Evolutionary conservation across 1,140 invertebrate genomes (phyloP).

Genomic region (Drosophila yakuba): DNA sequence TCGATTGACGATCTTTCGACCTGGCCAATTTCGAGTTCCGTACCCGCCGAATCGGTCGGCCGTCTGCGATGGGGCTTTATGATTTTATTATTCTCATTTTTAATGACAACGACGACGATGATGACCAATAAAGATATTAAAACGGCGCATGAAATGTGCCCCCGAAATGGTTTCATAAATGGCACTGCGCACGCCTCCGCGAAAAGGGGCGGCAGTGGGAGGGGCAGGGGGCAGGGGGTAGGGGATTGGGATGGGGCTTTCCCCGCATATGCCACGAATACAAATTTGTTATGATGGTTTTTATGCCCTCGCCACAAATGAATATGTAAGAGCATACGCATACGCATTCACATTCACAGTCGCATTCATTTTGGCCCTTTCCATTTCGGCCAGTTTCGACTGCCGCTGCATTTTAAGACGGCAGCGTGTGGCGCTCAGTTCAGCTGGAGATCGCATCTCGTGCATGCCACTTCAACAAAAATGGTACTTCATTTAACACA

Average conservation of each 20-base stretch:
- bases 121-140: conserved; percentile 84
- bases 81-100: conserved; percentile 82
- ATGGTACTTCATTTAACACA: no score
- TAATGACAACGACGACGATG: conserved; percentile 81
- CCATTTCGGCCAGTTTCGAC: conserved; percentile 40
- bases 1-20: conserved; percentile 37
- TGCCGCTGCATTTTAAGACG: conserved; percentile 32
- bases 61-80: conserved; percentile 52
- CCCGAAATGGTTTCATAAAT: conserved; percentile 79
- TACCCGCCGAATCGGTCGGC: conserved; percentile 7
- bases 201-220: not conserved
- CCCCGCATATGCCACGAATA: conserved; percentile 68
- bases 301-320: conserved; percentile 59
- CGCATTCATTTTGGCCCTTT: conserved; percentile 37
- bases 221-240: not conserved
- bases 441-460: conserved; percentile 31
- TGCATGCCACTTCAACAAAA: not conserved
- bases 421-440: conserved; percentile 67
- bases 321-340: conserved; percentile 65
- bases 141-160: conserved; percentile 79
- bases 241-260: conserved; percentile 46
- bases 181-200: conserved; percentile 57
- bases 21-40: conserved; percentile 11
- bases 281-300: conserved; percentile 53
- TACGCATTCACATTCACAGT: conserved; percentile 31